phyloP scores from a whole-genome alignment of 2,888 invertebrate species.

The Eumerus sabulonum region DNA sequence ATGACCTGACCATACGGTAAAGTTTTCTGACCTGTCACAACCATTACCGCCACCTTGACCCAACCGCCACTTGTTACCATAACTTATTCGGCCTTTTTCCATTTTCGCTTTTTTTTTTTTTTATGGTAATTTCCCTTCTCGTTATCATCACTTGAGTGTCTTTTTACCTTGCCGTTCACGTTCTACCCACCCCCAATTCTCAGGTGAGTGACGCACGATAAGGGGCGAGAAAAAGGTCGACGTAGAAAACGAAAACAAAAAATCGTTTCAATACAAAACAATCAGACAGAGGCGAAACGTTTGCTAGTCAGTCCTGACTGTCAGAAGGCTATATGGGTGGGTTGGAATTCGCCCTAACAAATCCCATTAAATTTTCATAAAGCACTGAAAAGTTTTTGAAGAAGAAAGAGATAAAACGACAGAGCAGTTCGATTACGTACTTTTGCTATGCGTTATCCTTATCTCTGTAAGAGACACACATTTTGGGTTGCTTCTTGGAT shows the following conservation, averaged over 20 bases:
- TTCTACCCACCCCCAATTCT: background rate
- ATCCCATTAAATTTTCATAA: constrained; percentile 53
- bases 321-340: background rate
- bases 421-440: constrained; percentile 8
- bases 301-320: constrained; percentile 14
- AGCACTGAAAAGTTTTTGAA: constrained; percentile 3
- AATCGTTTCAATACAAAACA: no score
- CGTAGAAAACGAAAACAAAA: no score
- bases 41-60: background rate
- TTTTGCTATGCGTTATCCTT: constrained; percentile 31
- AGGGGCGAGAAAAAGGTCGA: no score
- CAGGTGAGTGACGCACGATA: constrained; percentile 11
- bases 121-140: constrained; percentile 34
- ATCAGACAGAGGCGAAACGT: background rate
- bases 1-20: constrained; percentile 53
- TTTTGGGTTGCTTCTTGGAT: constrained; percentile 7
- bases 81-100: constrained; percentile 38
- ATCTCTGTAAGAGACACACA: constrained; percentile 15
- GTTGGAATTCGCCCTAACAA: constrained; percentile 20
- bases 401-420: no score
- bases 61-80: constrained; percentile 1
- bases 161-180: constrained; percentile 10
- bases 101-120: no score
- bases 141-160: constrained; percentile 32
- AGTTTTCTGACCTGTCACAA: constrained; percentile 54